Evolutionary conservation across 2,113 vertebrate species (phyloP), one percentile per base, ranked within the genome.

Genomic region (Prietella phreatophila): DNA sequence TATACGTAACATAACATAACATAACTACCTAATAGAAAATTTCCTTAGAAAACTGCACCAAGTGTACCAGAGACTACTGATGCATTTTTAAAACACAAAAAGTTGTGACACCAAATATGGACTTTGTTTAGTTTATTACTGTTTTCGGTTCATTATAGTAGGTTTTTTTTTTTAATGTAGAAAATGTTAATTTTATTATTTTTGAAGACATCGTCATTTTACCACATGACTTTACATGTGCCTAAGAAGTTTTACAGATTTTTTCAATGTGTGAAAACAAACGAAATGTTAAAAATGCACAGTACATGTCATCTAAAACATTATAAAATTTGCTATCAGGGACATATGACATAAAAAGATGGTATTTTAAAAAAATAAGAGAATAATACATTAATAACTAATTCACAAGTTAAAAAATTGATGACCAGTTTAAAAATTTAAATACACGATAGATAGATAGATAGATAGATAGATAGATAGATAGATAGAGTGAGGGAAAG

Each of bases 381-480:
- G 5, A 42, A 42, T 42, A 42, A 42, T 5, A 42, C 42, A 6
- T 42, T 42, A 42, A 42, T 42, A 42, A 42, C 4, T 47, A 47
- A 47, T 47, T 47, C 47, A 47, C 0, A 47, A 0, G 2, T 47
- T 47, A 47, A 47, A 67, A 67, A 33, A 30, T 4, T 67, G 25
- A 67, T 67, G 11, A 11, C 19, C 3, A 65, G 10, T n/a, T 27
- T n/a, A 65, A 13, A 63, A 65, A 11, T 2, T 63, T n/a, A 65
- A 14, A 65, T n/a, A 1, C 20, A 60, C 1, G 22, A 60, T 61
- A 61, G 20, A 56, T 50, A 78, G 75, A 78, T n/a, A 53, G 42
- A 78, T n/a, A n/a, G 75, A 78, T n/a, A 53, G 75, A 78, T n/a
- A 53, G 47, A 78, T n/a, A 53, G 42, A 78, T n/a, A n/a, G 75